These are phyloP conservation scores for Sclerodermus sp. DNA, from an alignment of 2,888 invertebrate species.

Conservation along the genomic window DNA sequence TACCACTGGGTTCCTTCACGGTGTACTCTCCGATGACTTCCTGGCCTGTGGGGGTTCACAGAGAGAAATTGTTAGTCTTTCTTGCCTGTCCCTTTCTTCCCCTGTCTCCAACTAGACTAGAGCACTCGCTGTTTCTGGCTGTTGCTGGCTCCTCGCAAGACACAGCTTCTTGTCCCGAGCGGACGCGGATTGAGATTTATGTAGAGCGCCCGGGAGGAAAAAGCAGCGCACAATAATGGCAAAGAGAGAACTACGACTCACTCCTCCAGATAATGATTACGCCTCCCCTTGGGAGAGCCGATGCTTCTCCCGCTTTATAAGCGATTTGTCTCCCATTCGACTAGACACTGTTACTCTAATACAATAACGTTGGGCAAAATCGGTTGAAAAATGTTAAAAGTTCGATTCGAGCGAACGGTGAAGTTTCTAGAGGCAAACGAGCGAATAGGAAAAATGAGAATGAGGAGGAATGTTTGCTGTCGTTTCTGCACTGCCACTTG, in stretches of 20 bases:
- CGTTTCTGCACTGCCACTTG: no score
- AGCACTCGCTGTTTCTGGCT: background rate
- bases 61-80: background rate
- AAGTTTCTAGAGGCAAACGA: no score
- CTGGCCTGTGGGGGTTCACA: slow-evolving; percentile 64
- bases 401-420: no score
- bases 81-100: background rate
- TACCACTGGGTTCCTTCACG: slow-evolving; percentile 68
- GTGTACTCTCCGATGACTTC: slow-evolving; percentile 72
- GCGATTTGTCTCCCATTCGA: no score
- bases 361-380: no score
- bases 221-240: background rate
- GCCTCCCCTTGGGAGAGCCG: no score
- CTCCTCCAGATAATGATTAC: slow-evolving; percentile 3
- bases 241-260: background rate
- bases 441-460: no score
- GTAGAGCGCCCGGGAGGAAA: background rate
- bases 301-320: no score
- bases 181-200: slow-evolving; percentile 8
- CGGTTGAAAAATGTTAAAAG: no score
- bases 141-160: background rate
- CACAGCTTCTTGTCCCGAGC: background rate
- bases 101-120: no score
- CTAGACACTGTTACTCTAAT: no score
- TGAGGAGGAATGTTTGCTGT: no score